Conservation (phyloP, 2,113 vertebrate species). For the Edolisoma coerulescens region DNA sequence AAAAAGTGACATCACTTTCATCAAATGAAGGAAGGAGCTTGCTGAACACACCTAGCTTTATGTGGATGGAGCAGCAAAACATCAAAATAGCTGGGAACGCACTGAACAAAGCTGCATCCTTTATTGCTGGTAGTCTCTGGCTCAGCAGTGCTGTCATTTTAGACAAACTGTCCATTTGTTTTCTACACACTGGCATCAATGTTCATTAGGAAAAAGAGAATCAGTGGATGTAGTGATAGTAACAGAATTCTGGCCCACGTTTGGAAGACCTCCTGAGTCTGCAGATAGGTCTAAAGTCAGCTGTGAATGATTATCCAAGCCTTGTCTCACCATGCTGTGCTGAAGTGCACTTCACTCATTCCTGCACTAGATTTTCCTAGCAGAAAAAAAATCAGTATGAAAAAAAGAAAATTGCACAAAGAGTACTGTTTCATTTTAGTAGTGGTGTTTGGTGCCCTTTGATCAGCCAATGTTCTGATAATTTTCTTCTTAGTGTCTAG, state of each 20-base stretch:
- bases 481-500: too few relatives aligned
- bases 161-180: not conserved
- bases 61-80: not conserved
- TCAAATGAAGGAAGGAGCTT: not conserved
- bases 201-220: not conserved
- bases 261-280: not conserved
- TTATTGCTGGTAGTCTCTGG: not conserved
- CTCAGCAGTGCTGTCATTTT: not conserved
- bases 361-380: not conserved
- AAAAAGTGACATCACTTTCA: not conserved
- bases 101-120: not conserved
- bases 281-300: not conserved
- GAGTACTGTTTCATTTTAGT: not conserved
- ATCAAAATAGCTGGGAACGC: not conserved
- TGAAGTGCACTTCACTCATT: not conserved
- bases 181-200: not conserved
- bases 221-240: not conserved
- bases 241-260: not conserved
- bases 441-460: not conserved
- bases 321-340: not conserved
- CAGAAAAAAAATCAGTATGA: not conserved
- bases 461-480: not conserved
- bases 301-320: not conserved
- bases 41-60: not conserved
- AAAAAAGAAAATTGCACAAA: not conserved